Conservation (phyloP, 2,113 vertebrate species). For the Menura novaehollandiae region DNA sequence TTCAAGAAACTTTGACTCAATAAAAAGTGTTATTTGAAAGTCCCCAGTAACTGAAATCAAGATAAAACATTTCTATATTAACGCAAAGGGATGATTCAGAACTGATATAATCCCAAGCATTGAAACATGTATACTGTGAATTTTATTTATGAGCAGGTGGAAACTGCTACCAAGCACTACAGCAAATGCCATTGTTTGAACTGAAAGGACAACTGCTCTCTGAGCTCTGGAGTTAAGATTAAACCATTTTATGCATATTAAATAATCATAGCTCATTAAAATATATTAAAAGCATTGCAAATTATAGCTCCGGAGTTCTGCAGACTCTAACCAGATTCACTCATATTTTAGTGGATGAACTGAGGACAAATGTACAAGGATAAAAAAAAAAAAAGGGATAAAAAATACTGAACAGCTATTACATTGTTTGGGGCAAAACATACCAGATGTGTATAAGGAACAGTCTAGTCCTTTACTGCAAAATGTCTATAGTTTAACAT, state of each 20-base stretch:
- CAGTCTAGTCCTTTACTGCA: conserved; percentile 60
- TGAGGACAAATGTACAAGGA: not conserved
- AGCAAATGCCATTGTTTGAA: not conserved
- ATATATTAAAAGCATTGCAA: not conserved
- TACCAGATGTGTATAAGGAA: conserved; percentile 2
- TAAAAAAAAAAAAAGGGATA: not conserved
- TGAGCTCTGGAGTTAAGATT: not conserved
- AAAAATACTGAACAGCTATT: not conserved
- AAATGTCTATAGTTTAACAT: conserved; percentile 63
- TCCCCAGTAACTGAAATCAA: not conserved
- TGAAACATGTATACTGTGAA: not conserved
- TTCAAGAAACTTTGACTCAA: not conserved
- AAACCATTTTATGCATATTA: not conserved
- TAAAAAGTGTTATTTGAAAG: not conserved
- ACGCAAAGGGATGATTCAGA: not conserved
- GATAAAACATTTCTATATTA: not conserved
- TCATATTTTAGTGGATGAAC: not conserved
- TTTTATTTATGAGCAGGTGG: not conserved
- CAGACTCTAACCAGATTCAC: not conserved
- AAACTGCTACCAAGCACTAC: not conserved
- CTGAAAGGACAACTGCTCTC: not conserved
- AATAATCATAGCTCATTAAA: not conserved
- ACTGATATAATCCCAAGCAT: not conserved
- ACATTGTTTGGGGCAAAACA: conserved; percentile 31
- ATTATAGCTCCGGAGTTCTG: not conserved